A percentile compares a stretch with the other conserved stretches of the same genome.
phyloP scores from a whole-genome alignment of 1,140 invertebrate species.

The Bradynema listronoti region DNA sequence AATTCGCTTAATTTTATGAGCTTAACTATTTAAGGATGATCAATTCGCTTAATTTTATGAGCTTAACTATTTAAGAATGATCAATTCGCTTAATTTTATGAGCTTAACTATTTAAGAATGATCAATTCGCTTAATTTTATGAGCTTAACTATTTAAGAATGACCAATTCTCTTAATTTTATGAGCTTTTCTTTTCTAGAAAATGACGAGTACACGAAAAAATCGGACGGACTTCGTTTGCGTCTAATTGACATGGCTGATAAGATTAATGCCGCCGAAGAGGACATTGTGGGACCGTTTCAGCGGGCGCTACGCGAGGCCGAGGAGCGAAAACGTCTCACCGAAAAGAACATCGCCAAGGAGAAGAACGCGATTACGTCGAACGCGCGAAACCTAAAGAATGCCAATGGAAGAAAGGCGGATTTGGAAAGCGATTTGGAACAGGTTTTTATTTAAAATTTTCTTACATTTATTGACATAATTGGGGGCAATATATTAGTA shows the following conservation, averaged over 20 bases:
- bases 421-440: slow-evolving; percentile 60
- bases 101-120: no score
- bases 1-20: no score
- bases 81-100: no score
- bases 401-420: slow-evolving; percentile 61
- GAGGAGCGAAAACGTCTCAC: slow-evolving; percentile 69
- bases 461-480: no score
- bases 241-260: slow-evolving; percentile 66
- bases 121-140: no score
- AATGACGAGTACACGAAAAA: slow-evolving; percentile 65
- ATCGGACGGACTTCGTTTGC: slow-evolving; percentile 64
- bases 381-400: slow-evolving; percentile 62
- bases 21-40: no score
- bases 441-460: slow-evolving; percentile 59
- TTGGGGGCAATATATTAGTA: no score
- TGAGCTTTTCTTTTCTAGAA: slow-evolving; percentile 51
- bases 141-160: no score
- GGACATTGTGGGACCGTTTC: slow-evolving; percentile 67
- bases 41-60: no score
- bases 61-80: no score
- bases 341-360: slow-evolving; percentile 67
- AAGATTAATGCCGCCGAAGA: slow-evolving; percentile 72
- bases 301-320: slow-evolving; percentile 68
- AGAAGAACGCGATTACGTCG: slow-evolving; percentile 76
- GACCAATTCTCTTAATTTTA: no score